phyloP scores from a whole-genome alignment of 23 tunicate species.

The Halocynthia roretzi region DNA sequence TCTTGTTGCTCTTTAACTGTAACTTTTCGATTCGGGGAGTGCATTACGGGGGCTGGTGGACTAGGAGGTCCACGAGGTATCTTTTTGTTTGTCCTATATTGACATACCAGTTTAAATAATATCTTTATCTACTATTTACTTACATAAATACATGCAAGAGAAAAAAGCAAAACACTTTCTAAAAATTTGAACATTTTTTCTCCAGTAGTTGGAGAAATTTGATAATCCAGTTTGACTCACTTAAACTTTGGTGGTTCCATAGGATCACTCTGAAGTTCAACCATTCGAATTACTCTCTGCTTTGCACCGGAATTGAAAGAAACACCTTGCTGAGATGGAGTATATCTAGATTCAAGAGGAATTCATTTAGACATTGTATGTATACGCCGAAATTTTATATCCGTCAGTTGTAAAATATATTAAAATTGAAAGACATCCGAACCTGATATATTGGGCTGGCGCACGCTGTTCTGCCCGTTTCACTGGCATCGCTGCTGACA shows the following conservation, averaged over 20 bases:
- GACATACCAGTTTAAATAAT: not conserved
- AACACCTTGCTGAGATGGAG: slow-evolving; percentile 96
- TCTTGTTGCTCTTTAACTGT: slow-evolving; percentile 95
- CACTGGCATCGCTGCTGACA: slow-evolving; percentile 97
- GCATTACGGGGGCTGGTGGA: slow-evolving; percentile 99
- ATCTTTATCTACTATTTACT: not conserved
- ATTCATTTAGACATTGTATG: not conserved
- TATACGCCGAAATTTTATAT: not conserved
- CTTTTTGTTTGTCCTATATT: slow-evolving; percentile 84
- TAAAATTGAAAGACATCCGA: too few relatives aligned
- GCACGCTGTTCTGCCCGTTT: slow-evolving; percentile 91
- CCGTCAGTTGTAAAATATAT: not conserved
- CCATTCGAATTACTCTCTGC: slow-evolving; percentile 94
- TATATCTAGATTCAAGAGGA: slow-evolving; percentile 42
- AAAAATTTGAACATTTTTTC: not conserved
- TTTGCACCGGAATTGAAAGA: slow-evolving; percentile 93
- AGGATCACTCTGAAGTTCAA: slow-evolving; percentile 94
- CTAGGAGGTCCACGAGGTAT: slow-evolving; percentile 96
- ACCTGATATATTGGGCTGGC: slow-evolving; percentile 98
- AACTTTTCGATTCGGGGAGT: slow-evolving; percentile 91
- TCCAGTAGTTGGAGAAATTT: not conserved
- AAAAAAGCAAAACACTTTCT: too few relatives aligned
- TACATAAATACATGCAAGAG: too few relatives aligned
- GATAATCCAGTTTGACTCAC: slow-evolving; percentile 9
- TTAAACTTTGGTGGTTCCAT: slow-evolving; percentile 98